Percentiles rank a stretch among this genome's conserved stretches.
Evolutionary conservation across 2,113 vertebrate genomes (phyloP).

Genomic region (Gymnarchus niloticus): DNA sequence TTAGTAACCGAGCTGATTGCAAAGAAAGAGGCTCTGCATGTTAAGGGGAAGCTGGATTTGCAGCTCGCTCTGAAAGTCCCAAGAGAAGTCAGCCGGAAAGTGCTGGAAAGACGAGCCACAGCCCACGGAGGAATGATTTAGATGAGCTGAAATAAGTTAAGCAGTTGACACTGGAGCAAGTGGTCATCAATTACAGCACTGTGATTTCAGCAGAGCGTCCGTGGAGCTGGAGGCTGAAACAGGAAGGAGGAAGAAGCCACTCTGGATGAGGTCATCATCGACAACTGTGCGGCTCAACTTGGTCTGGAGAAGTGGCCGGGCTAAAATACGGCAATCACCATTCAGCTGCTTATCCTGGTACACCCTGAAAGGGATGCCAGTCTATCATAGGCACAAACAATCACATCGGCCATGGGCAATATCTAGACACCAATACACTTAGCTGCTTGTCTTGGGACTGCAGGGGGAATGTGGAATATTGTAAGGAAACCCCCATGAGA

Average conservation of each 20-base stretch:
- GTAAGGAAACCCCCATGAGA: too few relatives aligned
- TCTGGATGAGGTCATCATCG: not conserved
- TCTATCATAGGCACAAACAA: not conserved
- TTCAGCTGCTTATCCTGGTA: not conserved
- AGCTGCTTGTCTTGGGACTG: too few relatives aligned
- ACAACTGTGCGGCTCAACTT: not conserved
- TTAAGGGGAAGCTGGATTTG: slow-evolving; percentile 57
- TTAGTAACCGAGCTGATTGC: slow-evolving; percentile 68
- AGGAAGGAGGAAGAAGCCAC: not conserved
- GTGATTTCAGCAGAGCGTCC: slow-evolving; percentile 26
- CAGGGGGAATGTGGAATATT: too few relatives aligned
- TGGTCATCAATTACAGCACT: slow-evolving; percentile 31
- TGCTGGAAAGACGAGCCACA: slow-evolving; percentile 29
- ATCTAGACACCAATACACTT: too few relatives aligned
- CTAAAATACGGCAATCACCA: not conserved
- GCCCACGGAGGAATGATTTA: slow-evolving; percentile 50
- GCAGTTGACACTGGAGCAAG: slow-evolving; percentile 36
- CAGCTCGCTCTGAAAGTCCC: slow-evolving; percentile 48
- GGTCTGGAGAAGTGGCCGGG: not conserved
- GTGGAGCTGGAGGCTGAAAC: slow-evolving; percentile 8
- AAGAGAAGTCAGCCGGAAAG: slow-evolving; percentile 31
- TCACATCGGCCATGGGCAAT: not conserved
- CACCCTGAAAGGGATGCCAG: not conserved
- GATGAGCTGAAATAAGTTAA: slow-evolving; percentile 46
- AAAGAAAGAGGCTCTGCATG: slow-evolving; percentile 58